Evolutionary conservation across 1,140 invertebrate species (phyloP).

Genomic region (Vanessa tameamea): DNA sequence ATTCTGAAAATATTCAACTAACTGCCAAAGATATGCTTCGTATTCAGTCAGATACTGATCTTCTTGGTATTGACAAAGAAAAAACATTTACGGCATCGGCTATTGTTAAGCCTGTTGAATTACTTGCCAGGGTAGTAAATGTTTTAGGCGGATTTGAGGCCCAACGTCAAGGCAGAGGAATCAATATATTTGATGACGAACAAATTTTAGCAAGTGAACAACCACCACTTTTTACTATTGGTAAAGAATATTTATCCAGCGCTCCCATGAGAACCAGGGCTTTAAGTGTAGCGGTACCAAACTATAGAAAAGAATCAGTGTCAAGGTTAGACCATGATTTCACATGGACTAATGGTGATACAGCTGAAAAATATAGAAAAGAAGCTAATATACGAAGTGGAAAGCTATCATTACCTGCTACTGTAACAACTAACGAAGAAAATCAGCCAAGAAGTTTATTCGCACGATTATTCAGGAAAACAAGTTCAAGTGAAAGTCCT

Average conservation of each 20-base stretch:
- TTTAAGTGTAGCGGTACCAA: slow-evolving; percentile 76
- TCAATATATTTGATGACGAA: slow-evolving; percentile 85
- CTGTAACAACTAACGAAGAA: slow-evolving; percentile 40
- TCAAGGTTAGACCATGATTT: slow-evolving; percentile 79
- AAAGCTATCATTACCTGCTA: slow-evolving; percentile 66
- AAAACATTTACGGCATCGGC: slow-evolving; percentile 86
- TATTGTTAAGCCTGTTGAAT: slow-evolving; percentile 86
- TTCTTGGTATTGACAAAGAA: slow-evolving; percentile 88
- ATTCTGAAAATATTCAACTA: slow-evolving; percentile 81
- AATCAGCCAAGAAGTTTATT: slow-evolving; percentile 59
- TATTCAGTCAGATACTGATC: slow-evolving; percentile 87
- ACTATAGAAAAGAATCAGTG: slow-evolving; percentile 70
- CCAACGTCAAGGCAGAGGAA: slow-evolving; percentile 75
- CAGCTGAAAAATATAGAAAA: slow-evolving; percentile 81
- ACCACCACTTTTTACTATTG: slow-evolving; percentile 81
- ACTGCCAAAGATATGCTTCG: slow-evolving; percentile 80
- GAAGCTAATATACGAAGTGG: slow-evolving; percentile 76
- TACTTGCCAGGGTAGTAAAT: slow-evolving; percentile 87
- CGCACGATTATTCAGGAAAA: slow-evolving; percentile 60
- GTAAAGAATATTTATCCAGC: slow-evolving; percentile 71
- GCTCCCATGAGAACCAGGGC: slow-evolving; percentile 79
- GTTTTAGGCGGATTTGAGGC: slow-evolving; percentile 84
- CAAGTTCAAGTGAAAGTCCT: slow-evolving; percentile 62
- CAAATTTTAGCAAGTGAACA: slow-evolving; percentile 86
- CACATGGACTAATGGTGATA: slow-evolving; percentile 86